Evolutionary conservation across 2,113 vertebrate species (phyloP), one percentile per base, ranked within the genome.

Genomic region (Otus sunia): DNA sequence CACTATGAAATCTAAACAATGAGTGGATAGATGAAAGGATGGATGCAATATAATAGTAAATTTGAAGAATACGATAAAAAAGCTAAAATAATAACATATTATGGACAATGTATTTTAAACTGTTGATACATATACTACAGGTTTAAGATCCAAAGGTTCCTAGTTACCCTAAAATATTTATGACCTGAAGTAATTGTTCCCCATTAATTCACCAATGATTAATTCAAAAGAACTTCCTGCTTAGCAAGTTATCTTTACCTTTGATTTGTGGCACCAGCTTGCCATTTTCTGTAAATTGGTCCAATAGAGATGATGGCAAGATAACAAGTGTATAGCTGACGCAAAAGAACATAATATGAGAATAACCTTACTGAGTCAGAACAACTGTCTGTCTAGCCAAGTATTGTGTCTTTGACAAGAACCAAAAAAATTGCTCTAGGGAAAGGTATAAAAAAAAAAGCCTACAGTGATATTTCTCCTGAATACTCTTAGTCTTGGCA

Each of bases 181-280:
- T 15, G 5, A 43, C 47, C 64, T 74, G 39, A 79, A 94, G 75
- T 83, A 20, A 77, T 66, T 83, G 32, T 53, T 92, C 43, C 43
- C 43, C 55, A 68, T 80, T 94, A 83, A 94, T 92, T 92, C 45
- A 86, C 22, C 36, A 86, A 39, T 86, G n/a, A 94, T 84, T 97
- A 80, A 96, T 95, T 92, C 52, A 71, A 21, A 78, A 72, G 39
- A 84, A 81, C 83, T 96, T 92, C 94, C 93, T 87, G 84, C 73
- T 89, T 75, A 39, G 49, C 12, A 84, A 78, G 87, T 89, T 86
- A 50, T 20, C 73, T 89, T 96, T 47, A 81, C 68, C 68, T 91
- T 91, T 87, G 68, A 77, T 84, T 92, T 56, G 39, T 41, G 11
- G 64, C 60, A 80, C n/a, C 16, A 71, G 4, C 76, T 67, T 90